These are phyloP conservation scores for Muntiacus muntjak DNA, from an alignment of 2,113 vertebrate species.

Conservation along the genomic window DNA sequence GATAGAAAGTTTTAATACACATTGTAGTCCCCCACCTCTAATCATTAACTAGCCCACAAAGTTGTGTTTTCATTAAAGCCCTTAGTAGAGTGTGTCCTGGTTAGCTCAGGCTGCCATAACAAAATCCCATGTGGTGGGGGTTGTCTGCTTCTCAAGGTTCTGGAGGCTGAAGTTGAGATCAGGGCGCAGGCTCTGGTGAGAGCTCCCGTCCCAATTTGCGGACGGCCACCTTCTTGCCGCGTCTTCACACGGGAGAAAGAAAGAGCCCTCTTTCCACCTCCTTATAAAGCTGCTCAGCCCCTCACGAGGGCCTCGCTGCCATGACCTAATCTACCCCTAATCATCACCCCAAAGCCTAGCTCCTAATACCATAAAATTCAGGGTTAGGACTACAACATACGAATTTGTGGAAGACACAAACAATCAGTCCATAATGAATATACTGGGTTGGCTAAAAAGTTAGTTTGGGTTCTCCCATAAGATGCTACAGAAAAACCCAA, in stretches of 20 bases:
- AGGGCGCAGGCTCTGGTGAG: neutral
- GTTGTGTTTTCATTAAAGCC: neutral
- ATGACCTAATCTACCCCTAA: neutral
- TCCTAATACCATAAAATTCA: neutral
- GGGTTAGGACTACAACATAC: too few relatives aligned
- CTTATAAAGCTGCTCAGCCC: neutral
- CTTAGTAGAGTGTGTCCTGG: neutral
- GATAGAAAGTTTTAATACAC: neutral
- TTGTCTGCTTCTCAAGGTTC: neutral
- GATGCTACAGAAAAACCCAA: neutral
- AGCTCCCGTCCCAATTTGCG: neutral
- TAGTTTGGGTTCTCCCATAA: neutral
- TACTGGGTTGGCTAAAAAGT: neutral
- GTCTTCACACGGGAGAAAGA: neutral
- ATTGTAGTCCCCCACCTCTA: neutral
- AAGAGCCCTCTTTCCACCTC: neutral
- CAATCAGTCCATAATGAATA: neutral
- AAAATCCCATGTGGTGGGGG: neutral
- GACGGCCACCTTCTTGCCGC: rapidly evolving
- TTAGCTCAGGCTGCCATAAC: neutral
- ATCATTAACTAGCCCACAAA: neutral
- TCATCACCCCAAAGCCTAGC: neutral
- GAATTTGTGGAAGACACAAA: neutral
- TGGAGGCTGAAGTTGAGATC: neutral
- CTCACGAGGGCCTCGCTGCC: rapidly evolving